phyloP scores from a whole-genome alignment of 2,797 vertebrate genomes.

The Epinephelus malabaricus region DNA sequence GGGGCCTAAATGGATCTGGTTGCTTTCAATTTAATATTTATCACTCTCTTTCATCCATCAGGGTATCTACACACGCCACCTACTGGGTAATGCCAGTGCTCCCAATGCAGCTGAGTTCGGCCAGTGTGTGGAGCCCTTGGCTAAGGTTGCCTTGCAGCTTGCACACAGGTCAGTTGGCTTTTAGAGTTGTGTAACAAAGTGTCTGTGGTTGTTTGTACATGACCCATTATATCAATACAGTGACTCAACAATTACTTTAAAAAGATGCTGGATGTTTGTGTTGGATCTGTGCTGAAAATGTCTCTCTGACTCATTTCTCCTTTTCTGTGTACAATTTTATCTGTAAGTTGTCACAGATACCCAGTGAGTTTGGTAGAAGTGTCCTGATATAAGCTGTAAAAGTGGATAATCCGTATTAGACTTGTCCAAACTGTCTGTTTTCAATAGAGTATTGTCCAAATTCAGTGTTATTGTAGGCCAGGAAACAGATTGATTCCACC shows the following conservation, averaged over 20 bases:
- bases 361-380: neutral
- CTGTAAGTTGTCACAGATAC: neutral
- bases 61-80: conserved; percentile 93
- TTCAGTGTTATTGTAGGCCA: neutral
- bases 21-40: neutral
- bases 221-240: neutral
- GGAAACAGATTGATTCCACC: conserved; percentile 37
- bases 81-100: conserved; percentile 92
- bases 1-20: too few relatives aligned
- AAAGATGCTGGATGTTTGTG: neutral
- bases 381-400: neutral
- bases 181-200: neutral
- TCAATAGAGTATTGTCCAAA: neutral
- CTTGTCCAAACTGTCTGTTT: neutral
- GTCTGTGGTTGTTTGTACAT: neutral
- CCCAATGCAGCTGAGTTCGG: conserved; percentile 86
- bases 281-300: neutral
- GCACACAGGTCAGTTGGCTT: conserved; percentile 82
- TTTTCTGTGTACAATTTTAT: neutral
- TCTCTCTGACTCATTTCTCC: neutral
- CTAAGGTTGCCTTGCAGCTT: conserved; percentile 89
- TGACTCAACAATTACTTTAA: neutral
- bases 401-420: neutral
- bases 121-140: conserved; percentile 90
- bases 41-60: conserved; percentile 54